These are phyloP conservation scores for Hapalemur alaotrensis DNA, from an alignment of 2,797 vertebrate genomes.

Conservation along the genomic window DNA sequence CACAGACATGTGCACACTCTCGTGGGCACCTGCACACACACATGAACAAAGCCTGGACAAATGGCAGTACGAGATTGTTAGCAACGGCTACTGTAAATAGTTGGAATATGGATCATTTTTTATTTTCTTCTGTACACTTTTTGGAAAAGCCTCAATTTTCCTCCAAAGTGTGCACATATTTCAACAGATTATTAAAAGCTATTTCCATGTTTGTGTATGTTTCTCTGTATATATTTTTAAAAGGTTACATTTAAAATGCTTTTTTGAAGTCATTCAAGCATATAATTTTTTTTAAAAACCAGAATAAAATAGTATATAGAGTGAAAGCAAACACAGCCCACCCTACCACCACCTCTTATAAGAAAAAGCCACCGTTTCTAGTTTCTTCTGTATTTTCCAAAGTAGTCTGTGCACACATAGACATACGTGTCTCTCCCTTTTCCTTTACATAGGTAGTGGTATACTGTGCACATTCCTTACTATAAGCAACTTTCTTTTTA, in stretches of 20 bases:
- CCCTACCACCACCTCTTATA: background rate
- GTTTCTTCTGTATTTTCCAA: background rate
- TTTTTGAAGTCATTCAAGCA: background rate
- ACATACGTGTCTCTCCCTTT: background rate
- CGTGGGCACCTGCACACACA: accelerated
- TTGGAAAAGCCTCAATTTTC: background rate
- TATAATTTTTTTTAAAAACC: background rate
- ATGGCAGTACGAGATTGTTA: background rate
- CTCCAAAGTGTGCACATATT: background rate
- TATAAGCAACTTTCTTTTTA: background rate
- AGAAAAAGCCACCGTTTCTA: background rate
- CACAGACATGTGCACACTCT: too few species aligned
- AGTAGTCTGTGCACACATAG: background rate
- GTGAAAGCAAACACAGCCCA: background rate
- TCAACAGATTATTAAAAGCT: background rate
- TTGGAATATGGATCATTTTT: background rate
- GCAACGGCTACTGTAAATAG: background rate
- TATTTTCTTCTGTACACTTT: background rate
- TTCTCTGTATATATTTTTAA: background rate
- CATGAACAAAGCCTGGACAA: background rate
- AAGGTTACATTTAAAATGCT: background rate
- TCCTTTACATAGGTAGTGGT: background rate
- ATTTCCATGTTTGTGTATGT: background rate
- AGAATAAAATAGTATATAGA: background rate
- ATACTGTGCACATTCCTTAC: background rate